These are phyloP conservation scores for Notothenia rossii DNA, from an alignment of 2,113 vertebrate species.

Conservation along the genomic window DNA sequence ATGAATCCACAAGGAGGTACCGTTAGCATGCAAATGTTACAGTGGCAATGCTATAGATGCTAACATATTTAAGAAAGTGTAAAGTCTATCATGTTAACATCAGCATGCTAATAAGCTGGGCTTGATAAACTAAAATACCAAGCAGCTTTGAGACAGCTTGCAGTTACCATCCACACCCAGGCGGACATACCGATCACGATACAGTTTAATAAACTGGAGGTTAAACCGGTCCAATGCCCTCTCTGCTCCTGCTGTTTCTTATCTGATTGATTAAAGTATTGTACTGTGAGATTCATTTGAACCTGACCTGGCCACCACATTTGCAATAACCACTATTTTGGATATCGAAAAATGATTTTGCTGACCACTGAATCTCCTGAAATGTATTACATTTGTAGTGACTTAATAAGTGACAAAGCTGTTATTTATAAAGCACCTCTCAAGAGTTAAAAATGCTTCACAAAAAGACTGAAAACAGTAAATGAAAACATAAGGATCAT, in stretches of 20 bases:
- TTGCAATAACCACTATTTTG: not conserved
- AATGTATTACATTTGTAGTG: conserved; percentile 1
- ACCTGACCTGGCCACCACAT: not conserved
- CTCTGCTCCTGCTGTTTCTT: not conserved
- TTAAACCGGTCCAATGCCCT: not conserved
- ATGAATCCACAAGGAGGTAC: not conserved
- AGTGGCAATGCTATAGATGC: conserved; percentile 1
- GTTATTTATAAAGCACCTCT: conserved; percentile 25
- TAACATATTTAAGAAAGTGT: conserved; percentile 1
- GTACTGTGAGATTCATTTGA: not conserved
- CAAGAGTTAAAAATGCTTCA: conserved; percentile 10
- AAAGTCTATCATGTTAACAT: conserved; percentile 4
- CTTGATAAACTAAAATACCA: not conserved
- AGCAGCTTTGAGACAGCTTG: not conserved
- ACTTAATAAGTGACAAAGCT: conserved; percentile 3
- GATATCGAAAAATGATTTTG: not conserved
- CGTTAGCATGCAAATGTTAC: conserved; percentile 19
- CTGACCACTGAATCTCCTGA: not conserved
- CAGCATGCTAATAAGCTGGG: conserved; percentile 11
- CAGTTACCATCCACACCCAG: not conserved
- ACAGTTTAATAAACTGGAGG: not conserved
- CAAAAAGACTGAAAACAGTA: conserved; percentile 1
- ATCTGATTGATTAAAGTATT: not conserved
- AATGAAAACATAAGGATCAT: not conserved
- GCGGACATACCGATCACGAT: conserved; percentile 1